A percentile compares a stretch with the other conserved stretches of the same genome.
Conservation (phyloP, 1,140 invertebrate species). For the Temnothorax nylanderi region DNA sequence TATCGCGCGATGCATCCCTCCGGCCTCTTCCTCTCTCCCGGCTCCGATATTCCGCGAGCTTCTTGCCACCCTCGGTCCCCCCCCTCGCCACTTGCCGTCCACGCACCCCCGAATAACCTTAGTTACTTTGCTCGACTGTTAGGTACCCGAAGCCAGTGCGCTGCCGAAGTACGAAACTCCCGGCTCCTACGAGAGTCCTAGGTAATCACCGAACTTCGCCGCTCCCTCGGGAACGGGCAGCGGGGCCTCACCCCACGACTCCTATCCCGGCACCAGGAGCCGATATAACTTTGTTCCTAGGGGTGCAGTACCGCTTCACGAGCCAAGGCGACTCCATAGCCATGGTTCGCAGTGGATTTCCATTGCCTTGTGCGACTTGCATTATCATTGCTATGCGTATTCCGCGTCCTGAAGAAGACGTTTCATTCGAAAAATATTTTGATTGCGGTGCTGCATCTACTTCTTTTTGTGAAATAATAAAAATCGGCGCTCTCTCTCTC, state of each 20-base stretch:
- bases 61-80: conserved; percentile 36
- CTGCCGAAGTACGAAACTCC: conserved; percentile 84
- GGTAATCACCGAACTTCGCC: conserved; percentile 86
- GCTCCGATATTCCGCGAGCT: conserved; percentile 60
- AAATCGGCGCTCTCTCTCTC: not conserved
- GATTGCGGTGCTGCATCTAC: not conserved
- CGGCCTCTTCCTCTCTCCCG: conserved; percentile 44
- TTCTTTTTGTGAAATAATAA: not conserved
- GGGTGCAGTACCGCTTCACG: conserved; percentile 79
- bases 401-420: not conserved
- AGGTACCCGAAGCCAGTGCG: conserved; percentile 80
- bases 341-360: conserved; percentile 52
- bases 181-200: conserved; percentile 84
- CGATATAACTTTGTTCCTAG: conserved; percentile 85
- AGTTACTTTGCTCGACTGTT: conserved; percentile 84
- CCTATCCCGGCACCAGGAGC: conserved; percentile 74
- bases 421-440: conserved; percentile 2
- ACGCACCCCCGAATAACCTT: conserved; percentile 80
- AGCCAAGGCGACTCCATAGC: conserved; percentile 69
- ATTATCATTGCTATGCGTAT: conserved; percentile 33
- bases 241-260: conserved; percentile 64
- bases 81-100: conserved; percentile 59
- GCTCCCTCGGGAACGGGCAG: conserved; percentile 81
- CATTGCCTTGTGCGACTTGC: conserved; percentile 25
- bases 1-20: conserved; percentile 73